Conservation (phyloP, 1,140 invertebrate species). For the Planococcus citri region DNA sequence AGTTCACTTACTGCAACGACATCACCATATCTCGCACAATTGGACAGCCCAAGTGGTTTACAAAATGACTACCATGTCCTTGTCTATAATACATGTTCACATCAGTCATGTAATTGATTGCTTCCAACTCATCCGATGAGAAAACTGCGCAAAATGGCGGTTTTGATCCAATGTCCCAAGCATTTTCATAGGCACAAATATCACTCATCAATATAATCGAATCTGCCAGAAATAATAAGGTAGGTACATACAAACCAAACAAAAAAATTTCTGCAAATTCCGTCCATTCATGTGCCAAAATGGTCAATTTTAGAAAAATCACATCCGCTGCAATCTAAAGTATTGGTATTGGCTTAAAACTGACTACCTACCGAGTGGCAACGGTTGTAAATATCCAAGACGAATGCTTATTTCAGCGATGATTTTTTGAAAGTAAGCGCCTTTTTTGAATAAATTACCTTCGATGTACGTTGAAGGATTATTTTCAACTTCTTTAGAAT, state of each 20-base stretch:
- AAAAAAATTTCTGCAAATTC: too few species aligned
- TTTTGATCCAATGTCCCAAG: constrained; percentile 39
- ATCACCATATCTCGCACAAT: too few species aligned
- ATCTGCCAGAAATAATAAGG: too few species aligned
- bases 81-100: too few species aligned
- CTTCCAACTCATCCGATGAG: not conserved
- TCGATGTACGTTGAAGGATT: constrained; percentile 20
- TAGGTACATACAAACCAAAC: too few species aligned
- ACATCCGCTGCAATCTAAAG: too few species aligned
- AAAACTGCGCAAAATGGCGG: constrained; percentile 27
- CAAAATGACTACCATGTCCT: too few species aligned
- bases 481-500: not conserved
- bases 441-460: constrained; percentile 24
- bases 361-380: constrained; percentile 26
- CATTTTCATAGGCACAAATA: constrained; percentile 62
- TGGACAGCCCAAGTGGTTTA: not conserved
- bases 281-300: too few species aligned
- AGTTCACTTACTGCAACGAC: too few species aligned
- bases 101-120: too few species aligned
- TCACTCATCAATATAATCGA: constrained; percentile 44
- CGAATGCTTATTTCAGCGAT: constrained; percentile 26
- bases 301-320: too few species aligned
- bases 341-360: too few species aligned
- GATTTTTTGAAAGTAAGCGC: constrained; percentile 21
- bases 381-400: constrained; percentile 28